Base-by-base conservation (phyloP, 2,797 vertebrate genomes). In the Danio jaintianensis region DNA sequence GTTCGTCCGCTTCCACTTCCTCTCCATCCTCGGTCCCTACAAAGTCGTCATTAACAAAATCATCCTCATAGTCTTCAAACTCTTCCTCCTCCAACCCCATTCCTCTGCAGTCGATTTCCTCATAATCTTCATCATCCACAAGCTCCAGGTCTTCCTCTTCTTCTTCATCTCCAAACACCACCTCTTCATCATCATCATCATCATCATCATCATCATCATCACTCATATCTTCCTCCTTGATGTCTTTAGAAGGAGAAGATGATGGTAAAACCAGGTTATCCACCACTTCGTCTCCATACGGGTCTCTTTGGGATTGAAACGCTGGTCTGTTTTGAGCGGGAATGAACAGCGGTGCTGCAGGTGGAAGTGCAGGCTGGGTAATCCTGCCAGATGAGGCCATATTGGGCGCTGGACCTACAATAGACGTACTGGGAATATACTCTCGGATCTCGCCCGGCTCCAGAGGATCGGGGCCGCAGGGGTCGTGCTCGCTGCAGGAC, bases 401-500 rank as follows among this genome's bases (percentile, higher is more conserved):
- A 20, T 59, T 80, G 16, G 82, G 42, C 0, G 45, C 80, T 83
- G 88, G 7, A 89, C 89, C 75, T 90, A 93, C 55, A 71, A 80
- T 13, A 88, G 90, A 86, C 53, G 59, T 18, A 78, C 45, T 84
- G 58, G 91, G 89, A 6, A 91, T 89, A 83, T 95, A 97, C 92
- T 99, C 98, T 73, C 98, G 96, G 56, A 99, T 98, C 94, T 99
- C 98, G 82, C 98, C 97, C 0, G 98, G 97, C 87, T 99, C 98
- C 72, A 99, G 91, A 11, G 98, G 98, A 75, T 99, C 94, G 0
- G 97, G 95, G 29, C 98, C 97, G 61, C 98, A 99, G 7, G 98
- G 97, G 86, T 99, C 98, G 0, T 99, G 97, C 50, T 99, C 98
- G 16, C 96, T 98, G 92, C 98, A 99, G 86, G 95, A 96, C 58